Base-by-base conservation (phyloP, 2,888 invertebrate genomes). In the Amorpha juglandis region DNA sequence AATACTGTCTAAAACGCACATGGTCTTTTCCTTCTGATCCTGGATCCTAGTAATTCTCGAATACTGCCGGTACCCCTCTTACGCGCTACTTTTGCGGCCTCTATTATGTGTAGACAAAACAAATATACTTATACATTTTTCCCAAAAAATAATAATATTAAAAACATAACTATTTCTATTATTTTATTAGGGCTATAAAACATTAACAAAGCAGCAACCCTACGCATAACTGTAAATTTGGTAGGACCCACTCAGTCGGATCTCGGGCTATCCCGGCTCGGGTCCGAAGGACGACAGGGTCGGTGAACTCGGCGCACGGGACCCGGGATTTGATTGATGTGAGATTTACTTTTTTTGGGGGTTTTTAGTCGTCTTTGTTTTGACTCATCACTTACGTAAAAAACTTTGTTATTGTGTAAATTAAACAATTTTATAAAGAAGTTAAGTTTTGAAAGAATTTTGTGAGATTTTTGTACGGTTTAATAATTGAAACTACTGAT, bases 221-320 rank as follows among this genome's bases (percentile, higher is more conserved):
- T 69, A 67, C 50, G 9, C n/a, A 47, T 69, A 69, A 69, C 69
- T 69, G 69, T 69, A 69, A 67, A 69, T 66, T 66, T 66, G 63
- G 66, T 50, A 63, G 66, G 62, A 53, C 63, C 63, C 66, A 62
- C 63, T n/a, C 45, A 45, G 45, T 45, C 16, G 63, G 52, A 50
- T 50, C 58, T 58, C 67, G 67, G 69, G 69, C 69, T 69, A 69
- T 67, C 69, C 69, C 69, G 66, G 16, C 45, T 47, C 50, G 51
- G 63, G 42, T 12, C 50, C 58, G 58, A 58, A 58, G 58, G 64
- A 65, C 55, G 55, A 65, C 47, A 19, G 63, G 16, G 66, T 62
- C 64, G 21, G 27, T 62, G 67, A 67, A 64, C 67, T 38, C 58
- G 45, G 38, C 42, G 16, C 38, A 21, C 63, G 55, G 67, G 64